These are phyloP conservation scores for Lithosia quadra DNA, from an alignment of 2,888 invertebrate genomes.

Conservation along the genomic window DNA sequence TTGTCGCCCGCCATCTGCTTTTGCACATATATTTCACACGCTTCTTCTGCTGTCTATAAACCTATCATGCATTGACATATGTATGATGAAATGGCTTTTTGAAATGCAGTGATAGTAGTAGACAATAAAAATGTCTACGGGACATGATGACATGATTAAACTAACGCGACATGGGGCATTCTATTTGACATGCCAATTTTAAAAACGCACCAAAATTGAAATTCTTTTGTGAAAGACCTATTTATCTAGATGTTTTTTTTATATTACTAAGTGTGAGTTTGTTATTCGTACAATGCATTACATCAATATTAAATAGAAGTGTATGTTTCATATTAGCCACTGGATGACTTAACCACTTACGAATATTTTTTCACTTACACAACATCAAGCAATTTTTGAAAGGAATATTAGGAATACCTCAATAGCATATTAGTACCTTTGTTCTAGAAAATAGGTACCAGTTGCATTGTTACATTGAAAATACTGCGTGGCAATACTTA, in stretches of 20 bases:
- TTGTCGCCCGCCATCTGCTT: background rate
- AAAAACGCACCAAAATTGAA: background rate
- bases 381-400: constrained; percentile 1
- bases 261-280: background rate
- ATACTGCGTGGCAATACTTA: constrained; percentile 14
- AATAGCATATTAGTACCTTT: constrained; percentile 7
- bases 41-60: no score
- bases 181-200: no score
- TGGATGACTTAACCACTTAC: background rate
- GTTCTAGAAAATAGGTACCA: constrained; percentile 20
- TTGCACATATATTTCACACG: background rate
- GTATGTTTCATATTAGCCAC: background rate
- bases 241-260: background rate
- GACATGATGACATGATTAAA: no score
- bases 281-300: constrained; percentile 2
- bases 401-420: constrained; percentile 12
- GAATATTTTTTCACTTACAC: background rate
- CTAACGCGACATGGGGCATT: no score
- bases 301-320: background rate
- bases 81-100: no score
- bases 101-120: no score
- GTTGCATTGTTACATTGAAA: constrained; percentile 6
- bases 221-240: no score
- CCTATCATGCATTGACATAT: no score
- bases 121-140: no score